Base-by-base conservation (phyloP, 2,113 vertebrate genomes). In the Anarhynchus alexandrinus region DNA sequence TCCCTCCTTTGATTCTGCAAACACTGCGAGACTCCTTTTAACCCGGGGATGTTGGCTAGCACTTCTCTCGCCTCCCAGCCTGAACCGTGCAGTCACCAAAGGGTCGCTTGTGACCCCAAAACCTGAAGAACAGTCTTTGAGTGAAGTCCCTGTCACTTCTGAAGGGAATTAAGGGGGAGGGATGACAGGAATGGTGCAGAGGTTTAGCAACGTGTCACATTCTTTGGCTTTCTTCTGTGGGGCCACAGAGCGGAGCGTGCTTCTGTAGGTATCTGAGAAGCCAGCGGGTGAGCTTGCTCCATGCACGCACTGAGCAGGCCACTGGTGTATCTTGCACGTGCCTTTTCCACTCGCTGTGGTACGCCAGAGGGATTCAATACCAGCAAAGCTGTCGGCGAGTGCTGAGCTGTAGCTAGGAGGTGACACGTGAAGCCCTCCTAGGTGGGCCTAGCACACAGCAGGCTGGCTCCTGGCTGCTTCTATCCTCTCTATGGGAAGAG, bases 291-390 rank as follows among this genome's bases (percentile, higher is more conserved):
- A 67, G 51, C 51, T 25, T 36, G 40, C 32, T 49, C 51, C 40
- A 1, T 14, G 3, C 9, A 10, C 38, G 27, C 38, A 3, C 32
- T 6, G 49, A n/a, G n/a, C 74, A 9, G 2, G 3, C 11, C n/a
- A 10, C 57, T 36, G 57, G 34, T 4, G 26, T 30, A 30, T 49
- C 34, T 7, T 3, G 20, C 21, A 11, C 21, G 21, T 4, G 34
- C 6, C 36, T 49, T 5, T 66, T 29, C 47, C 23, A 21, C 49
- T 22, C 16, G 30, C 47, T 65, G 47, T 22, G 10, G 8, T 12
- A 10, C 15, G 4, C 29, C 17, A 17, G 66, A 72, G 45, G 66
- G 38, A 32, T 32, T 88, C 10, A 13, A 1, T 12, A 32, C 36
- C 15, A 4, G 30, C 65, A 54, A 8, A 59, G 45, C 72, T 25